Base-by-base conservation (phyloP, 2,113 vertebrate genomes). In the Calypte anna region DNA sequence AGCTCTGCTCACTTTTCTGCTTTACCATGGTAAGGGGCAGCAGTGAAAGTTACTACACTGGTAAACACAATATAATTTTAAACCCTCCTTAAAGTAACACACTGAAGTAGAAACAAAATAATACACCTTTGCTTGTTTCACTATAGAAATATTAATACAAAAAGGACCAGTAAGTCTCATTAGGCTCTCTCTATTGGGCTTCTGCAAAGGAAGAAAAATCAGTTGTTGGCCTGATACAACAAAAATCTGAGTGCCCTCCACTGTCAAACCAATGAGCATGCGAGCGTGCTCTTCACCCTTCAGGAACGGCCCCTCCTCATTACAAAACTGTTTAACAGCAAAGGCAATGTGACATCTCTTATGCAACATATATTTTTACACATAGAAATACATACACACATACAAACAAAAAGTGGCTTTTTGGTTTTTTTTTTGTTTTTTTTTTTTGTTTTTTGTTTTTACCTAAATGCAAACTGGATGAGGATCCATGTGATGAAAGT, bases 391-490 rank as follows among this genome's bases (percentile, higher is more conserved):
- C 96, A 98, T 96, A 98, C 90, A 98, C 96, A 98, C 96, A 98
- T 96, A 98, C 97, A 98, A 98, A 98, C 97, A 98, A 97, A 98
- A 97, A 98, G 97, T 95, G 9, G 22, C 94, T 96, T 97, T 96
- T 96, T 91, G 94, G 55, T n/a, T 95, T 96, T 67, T 62, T 88
- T 76, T 90, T 86, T 75, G 90, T 59, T 69, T 77, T 97, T 94
- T 80, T 68, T 78, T 92, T 55, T 96, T 72, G 75, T 97, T 94
- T 80, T 68, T 80, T 92, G 50, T 96, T 96, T 97, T 97, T 97
- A 99, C 99, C 99, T 97, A 99, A 98, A 98, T 99, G 99, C 98
- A 99, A 99, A 98, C 99, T 99, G 97, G 99, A 99, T 97, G 99
- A 99, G 86, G 99, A 99, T 97, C 99, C 99, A 97, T 99, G 99